These are phyloP conservation scores for Phylloscopus collybita DNA, from an alignment of 2,797 vertebrate genomes.

Conservation along the genomic window DNA sequence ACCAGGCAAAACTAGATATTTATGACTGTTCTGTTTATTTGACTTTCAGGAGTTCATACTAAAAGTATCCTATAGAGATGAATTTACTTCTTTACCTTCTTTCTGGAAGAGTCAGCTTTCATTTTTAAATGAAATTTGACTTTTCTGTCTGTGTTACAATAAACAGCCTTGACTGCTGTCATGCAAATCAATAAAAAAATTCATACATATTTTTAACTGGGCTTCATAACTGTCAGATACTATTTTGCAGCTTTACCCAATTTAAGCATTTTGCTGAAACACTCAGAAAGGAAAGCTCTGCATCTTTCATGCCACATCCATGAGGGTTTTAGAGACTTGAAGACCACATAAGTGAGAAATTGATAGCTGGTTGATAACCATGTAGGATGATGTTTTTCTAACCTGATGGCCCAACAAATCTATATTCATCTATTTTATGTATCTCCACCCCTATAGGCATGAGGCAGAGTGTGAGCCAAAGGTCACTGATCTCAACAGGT, in stretches of 20 bases:
- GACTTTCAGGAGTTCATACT: not conserved
- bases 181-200: not conserved
- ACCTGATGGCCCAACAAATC: not conserved
- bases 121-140: not conserved
- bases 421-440: not conserved
- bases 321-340: not conserved
- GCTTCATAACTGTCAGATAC: not conserved
- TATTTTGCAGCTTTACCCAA: not conserved
- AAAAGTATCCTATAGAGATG: not conserved
- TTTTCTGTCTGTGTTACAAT: not conserved
- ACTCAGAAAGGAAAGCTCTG: not conserved
- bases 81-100: not conserved
- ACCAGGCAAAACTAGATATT: not conserved
- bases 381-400: not conserved
- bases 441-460: not conserved
- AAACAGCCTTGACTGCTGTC: not conserved
- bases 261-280: not conserved
- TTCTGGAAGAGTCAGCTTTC: not conserved
- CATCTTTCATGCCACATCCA: not conserved
- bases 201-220: not conserved
- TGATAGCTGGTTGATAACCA: not conserved
- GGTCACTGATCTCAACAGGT: not conserved
- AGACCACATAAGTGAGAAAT: not conserved
- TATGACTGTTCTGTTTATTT: not conserved
- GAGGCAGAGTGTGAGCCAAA: not conserved